Conservation (phyloP, 2,888 invertebrate genomes). For the Euclidia mi region DNA sequence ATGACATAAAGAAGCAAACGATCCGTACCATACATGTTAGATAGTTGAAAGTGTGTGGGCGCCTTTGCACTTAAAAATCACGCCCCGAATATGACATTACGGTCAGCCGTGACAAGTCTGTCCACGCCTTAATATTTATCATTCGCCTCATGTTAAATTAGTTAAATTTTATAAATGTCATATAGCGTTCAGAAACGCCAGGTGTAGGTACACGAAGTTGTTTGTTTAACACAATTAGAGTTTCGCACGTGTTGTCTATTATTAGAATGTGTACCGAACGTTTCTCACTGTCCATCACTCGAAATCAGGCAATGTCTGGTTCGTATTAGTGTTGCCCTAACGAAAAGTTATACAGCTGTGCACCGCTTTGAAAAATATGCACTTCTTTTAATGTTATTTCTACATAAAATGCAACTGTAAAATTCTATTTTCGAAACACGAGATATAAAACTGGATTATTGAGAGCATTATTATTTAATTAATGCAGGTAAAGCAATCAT, state of each 20-base stretch:
- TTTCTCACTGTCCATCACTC: constrained; percentile 84
- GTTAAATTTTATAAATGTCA: constrained; percentile 61
- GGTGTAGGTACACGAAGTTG: constrained; percentile 77
- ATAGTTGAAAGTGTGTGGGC: no score
- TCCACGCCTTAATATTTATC: constrained; percentile 4
- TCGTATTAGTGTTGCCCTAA: constrained; percentile 71
- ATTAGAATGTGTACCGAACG: constrained; percentile 74
- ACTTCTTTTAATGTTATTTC: constrained; percentile 33
- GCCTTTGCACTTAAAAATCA: no score
- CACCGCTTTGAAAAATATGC: constrained; percentile 52
- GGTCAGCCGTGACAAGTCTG: not conserved
- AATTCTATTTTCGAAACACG: constrained; percentile 25
- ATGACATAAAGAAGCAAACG: no score
- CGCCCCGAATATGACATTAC: not conserved
- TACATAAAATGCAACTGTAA: constrained; percentile 37
- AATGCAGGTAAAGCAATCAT: constrained; percentile 74
- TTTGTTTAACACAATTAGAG: constrained; percentile 87
- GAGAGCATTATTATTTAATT: constrained; percentile 68
- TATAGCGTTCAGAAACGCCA: constrained; percentile 64
- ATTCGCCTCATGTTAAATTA: constrained; percentile 31
- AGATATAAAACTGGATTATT: constrained; percentile 72
- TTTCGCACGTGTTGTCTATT: constrained; percentile 85
- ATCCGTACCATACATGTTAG: no score
- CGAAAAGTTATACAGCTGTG: constrained; percentile 64
- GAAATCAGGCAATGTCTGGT: constrained; percentile 78